These are phyloP conservation scores for Phragmatobia fuliginosa DNA, from an alignment of 2,888 invertebrate species.

Conservation along the genomic window DNA sequence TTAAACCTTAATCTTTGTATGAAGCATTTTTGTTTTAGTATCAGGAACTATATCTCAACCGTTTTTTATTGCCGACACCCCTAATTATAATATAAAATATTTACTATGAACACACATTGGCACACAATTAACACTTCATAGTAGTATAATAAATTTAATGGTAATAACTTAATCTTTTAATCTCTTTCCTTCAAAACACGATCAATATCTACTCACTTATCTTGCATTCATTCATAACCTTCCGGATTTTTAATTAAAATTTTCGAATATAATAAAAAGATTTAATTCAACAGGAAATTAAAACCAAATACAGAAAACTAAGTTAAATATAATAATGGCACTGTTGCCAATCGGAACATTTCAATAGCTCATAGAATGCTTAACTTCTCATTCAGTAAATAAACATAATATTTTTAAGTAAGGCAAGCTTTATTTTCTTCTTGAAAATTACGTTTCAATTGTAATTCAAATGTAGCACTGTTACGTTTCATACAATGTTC, in stretches of 20 bases:
- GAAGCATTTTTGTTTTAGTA: neutral
- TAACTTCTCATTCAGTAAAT: neutral
- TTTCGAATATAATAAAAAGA: conserved; percentile 8
- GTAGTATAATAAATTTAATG: neutral
- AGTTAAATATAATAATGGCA: conserved; percentile 1
- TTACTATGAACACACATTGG: neutral
- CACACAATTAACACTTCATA: neutral
- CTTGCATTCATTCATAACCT: neutral
- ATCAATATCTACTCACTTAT: neutral
- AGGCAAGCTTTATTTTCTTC: neutral
- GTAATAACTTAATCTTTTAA: neutral
- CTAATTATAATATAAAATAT: neutral
- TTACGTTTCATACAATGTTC: conserved; percentile 36
- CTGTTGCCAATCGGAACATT: neutral
- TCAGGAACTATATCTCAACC: neutral
- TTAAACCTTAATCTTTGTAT: no score
- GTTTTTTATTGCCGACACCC: neutral
- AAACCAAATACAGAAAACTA: neutral
- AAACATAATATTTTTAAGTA: no score
- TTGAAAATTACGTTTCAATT: neutral
- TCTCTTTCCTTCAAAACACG: neutral
- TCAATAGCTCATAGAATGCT: conserved; percentile 4
- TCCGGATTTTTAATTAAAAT: neutral
- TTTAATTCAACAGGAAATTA: conserved; percentile 13
- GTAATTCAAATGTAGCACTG: no score